A percentile compares a stretch with the other conserved stretches of the same genome.
phyloP scores from a whole-genome alignment of 2,113 vertebrate species.

The Larimichthys polyactis region DNA sequence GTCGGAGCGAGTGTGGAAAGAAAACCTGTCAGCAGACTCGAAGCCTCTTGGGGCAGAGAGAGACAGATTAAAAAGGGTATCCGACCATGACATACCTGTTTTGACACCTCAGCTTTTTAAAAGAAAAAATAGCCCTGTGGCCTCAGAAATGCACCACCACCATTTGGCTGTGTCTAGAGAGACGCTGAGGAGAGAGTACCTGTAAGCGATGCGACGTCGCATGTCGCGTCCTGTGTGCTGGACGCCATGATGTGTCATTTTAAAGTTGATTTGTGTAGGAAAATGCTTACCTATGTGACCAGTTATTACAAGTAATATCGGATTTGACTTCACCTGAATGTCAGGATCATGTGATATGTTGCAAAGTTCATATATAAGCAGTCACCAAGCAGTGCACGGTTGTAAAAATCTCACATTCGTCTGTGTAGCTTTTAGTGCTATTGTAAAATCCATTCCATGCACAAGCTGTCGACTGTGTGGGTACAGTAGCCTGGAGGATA shows the following conservation, averaged over 20 bases:
- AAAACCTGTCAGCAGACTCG: slow-evolving; percentile 54
- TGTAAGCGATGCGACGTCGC: slow-evolving; percentile 26
- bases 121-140: slow-evolving; percentile 62
- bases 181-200: slow-evolving; percentile 27
- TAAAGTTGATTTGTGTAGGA: background rate
- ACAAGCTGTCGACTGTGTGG: slow-evolving; percentile 61
- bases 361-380: slow-evolving; percentile 33
- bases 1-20: slow-evolving; percentile 3
- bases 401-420: slow-evolving; percentile 36
- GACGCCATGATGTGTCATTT: background rate
- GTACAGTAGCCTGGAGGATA: slow-evolving; percentile 62
- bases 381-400: background rate
- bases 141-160: slow-evolving; percentile 57
- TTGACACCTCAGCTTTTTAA: slow-evolving; percentile 77
- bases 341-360: slow-evolving; percentile 27
- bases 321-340: slow-evolving; percentile 19
- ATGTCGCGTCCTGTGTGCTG: background rate
- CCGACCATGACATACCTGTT: slow-evolving; percentile 85
- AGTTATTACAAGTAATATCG: slow-evolving; percentile 21
- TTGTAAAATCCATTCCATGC: slow-evolving; percentile 53
- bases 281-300: slow-evolving; percentile 19
- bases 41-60: slow-evolving; percentile 53
- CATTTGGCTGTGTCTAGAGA: slow-evolving; percentile 38
- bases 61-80: slow-evolving; percentile 83
- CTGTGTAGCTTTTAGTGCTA: slow-evolving; percentile 46